Evolutionary conservation across 2,888 invertebrate species (phyloP), one percentile per base, ranked within the genome.

Genomic region (Agrochola macilenta): DNA sequence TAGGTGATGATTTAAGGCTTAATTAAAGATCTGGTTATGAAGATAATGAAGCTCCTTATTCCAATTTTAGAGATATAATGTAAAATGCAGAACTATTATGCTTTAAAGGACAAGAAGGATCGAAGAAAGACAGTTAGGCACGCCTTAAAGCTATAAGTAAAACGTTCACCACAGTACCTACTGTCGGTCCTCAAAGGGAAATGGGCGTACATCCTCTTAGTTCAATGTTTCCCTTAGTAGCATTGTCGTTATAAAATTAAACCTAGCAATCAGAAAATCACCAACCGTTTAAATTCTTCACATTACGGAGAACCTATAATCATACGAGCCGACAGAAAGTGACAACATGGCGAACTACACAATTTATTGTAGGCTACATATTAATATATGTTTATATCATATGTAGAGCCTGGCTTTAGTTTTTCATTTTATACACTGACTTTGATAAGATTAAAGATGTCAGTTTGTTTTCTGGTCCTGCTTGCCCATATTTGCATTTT

Each of bases 161-260:
- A 69, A 43, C 20, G 17, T 23, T 39, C 23, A 60, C 60, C n/a
- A 74, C 26, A 57, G 43, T 60, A 17, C n/a, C 12, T 20, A 7
- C 52, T 46, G 69, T 58, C 58, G 12, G 30, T 64, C 8, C 35
- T 72, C 52, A 9, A 74, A 74, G 12, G 79, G 83, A 83, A 76
- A 86, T 72, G 79, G 86, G 86, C 86, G 83, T 74, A 61, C 35
- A 70, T 83, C 65, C 76, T 74, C 54, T 54, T 70, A 58, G 63
- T 69, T 63, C 46, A 78, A 52, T 72, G 64, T 76, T 70, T 71
- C 68, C 35, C n/a, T 70, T 52, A 71, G 39, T 30, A 60, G 58
- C 17, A 20, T 23, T 26, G 61, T 35, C 43, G 69, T 76, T 72
- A 66, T 63, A 71, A 74, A 78, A 78, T 66, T 49, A 12, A 64